These are phyloP conservation scores for Jaculus jaculus DNA, from an alignment of 2,113 vertebrate genomes.

Conservation along the genomic window DNA sequence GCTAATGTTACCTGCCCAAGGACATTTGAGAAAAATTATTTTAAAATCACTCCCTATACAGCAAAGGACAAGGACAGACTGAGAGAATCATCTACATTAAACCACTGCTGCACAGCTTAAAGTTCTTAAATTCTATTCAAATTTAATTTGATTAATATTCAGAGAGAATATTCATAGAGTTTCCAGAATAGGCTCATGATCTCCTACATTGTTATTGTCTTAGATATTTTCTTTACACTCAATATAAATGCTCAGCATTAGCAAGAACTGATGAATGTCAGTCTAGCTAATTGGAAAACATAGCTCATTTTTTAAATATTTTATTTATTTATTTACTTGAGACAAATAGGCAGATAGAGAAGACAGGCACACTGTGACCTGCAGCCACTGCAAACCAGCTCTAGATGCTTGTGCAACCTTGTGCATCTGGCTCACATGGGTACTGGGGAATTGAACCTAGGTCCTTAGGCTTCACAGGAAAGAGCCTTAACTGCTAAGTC, in stretches of 20 bases:
- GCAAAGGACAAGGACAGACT: slow-evolving; percentile 24
- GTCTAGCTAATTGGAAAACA: background rate
- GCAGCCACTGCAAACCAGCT: too few relatives aligned
- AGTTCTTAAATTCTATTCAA: slow-evolving; percentile 53
- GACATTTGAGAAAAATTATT: slow-evolving; percentile 57
- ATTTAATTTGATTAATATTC: slow-evolving; percentile 44
- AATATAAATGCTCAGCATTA: background rate
- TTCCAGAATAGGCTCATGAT: background rate
- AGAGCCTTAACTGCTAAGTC: too few relatives aligned
- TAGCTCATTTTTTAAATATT: background rate
- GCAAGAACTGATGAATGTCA: background rate
- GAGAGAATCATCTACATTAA: slow-evolving; percentile 56
- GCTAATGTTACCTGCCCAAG: slow-evolving; percentile 35
- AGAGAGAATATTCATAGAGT: slow-evolving; percentile 5
- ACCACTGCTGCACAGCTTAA: slow-evolving; percentile 15
- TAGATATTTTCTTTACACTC: slow-evolving; percentile 30
- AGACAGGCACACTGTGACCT: too few relatives aligned
- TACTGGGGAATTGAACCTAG: too few relatives aligned
- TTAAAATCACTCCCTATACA: slow-evolving; percentile 56
- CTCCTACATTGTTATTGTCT: background rate
- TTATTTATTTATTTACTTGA: too few relatives aligned
- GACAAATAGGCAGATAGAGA: too few relatives aligned
- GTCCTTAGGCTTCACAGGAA: too few relatives aligned
- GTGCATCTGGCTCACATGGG: too few relatives aligned
- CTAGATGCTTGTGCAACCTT: too few relatives aligned